Percentiles rank a stretch among this genome's conserved stretches.
Evolutionary conservation across 2,113 vertebrate genomes (phyloP).

Genomic region (Dolichallabes microphthalmus): DNA sequence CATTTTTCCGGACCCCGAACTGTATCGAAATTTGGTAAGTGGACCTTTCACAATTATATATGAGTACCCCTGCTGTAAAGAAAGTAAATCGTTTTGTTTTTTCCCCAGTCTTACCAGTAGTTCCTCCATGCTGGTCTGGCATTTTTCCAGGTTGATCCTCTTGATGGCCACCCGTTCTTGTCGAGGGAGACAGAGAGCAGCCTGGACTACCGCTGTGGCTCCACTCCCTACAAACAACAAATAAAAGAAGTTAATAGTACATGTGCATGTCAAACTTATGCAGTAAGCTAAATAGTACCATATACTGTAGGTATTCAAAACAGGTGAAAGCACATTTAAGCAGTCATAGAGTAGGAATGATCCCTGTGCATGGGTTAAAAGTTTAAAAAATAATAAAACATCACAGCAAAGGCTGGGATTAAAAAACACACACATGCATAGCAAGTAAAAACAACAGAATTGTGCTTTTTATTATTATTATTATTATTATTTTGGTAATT

Average conservation of each 20-base stretch:
- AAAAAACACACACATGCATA: background rate
- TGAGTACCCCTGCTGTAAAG: no score
- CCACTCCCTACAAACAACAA: slow-evolving; percentile 84
- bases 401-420: background rate
- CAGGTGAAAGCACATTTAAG: background rate
- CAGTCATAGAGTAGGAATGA: background rate
- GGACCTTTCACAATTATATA: no score
- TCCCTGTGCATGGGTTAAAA: background rate
- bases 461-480: background rate
- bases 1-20: no score
- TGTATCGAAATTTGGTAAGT: no score
- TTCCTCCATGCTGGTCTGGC: slow-evolving; percentile 99
- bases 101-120: slow-evolving; percentile 83
- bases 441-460: background rate
- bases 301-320: background rate
- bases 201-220: slow-evolving; percentile 97
- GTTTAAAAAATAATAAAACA: background rate
- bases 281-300: slow-evolving; percentile 8
- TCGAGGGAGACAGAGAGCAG: slow-evolving; percentile 91
- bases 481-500: background rate
- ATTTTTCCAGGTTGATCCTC: slow-evolving; percentile 99
- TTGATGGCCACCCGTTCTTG: slow-evolving; percentile 98
- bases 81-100: slow-evolving; percentile 46
- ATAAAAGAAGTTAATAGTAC: slow-evolving; percentile 45
- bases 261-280: slow-evolving; percentile 28